Percentiles rank a stretch among this genome's conserved stretches.
Evolutionary conservation across 2,888 invertebrate species (phyloP).

Genomic region (Oligia strigilis): DNA sequence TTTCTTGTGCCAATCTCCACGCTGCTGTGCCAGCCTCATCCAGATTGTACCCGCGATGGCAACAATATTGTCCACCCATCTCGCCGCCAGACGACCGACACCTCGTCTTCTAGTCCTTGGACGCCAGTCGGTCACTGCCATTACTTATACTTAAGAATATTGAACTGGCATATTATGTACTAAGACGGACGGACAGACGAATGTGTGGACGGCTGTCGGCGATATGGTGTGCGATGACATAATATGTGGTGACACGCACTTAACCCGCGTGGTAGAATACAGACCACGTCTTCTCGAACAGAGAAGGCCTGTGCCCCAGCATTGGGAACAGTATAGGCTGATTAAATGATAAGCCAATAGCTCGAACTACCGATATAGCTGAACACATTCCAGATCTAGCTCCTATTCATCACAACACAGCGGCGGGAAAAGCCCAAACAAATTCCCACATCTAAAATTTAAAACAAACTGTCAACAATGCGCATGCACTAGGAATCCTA

Average conservation of each 20-base stretch:
- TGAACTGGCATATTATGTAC: background rate
- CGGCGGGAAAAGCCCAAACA: slow-evolving; percentile 28
- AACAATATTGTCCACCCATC: background rate
- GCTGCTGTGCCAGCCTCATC: background rate
- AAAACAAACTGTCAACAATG: slow-evolving; percentile 35
- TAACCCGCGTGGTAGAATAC: background rate
- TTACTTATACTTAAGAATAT: background rate
- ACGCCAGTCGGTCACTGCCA: background rate
- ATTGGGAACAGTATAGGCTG: background rate
- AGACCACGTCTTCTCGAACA: background rate
- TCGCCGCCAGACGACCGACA: background rate
- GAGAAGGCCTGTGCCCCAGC: background rate
- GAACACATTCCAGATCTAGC: background rate
- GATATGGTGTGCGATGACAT: background rate
- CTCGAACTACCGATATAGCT: background rate
- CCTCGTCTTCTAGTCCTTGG: background rate
- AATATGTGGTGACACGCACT: background rate
- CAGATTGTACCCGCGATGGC: background rate
- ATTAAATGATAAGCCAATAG: background rate
- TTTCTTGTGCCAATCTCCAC: background rate
- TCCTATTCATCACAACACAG: background rate
- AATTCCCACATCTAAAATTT: slow-evolving; percentile 31
- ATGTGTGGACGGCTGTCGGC: background rate
- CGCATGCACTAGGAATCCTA: slow-evolving; percentile 40
- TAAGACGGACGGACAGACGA: background rate